Conservation (phyloP, 2,888 invertebrate species). For the Coremacera marginata region DNA sequence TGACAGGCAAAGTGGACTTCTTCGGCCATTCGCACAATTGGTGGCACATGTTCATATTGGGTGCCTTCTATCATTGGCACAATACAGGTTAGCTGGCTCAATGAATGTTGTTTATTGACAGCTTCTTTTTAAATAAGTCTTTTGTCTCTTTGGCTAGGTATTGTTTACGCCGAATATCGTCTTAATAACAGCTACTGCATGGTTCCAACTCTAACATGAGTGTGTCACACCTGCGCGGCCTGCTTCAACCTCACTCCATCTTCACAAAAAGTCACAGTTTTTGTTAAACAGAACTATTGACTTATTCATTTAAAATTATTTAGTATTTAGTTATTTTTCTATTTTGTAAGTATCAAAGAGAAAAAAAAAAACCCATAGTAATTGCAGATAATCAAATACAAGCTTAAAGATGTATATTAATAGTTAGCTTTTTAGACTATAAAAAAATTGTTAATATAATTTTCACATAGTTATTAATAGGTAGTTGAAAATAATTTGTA, state of each 20-base stretch:
- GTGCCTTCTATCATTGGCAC: conserved; percentile 95
- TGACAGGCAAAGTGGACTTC: conserved; percentile 89
- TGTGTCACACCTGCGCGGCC: not conserved
- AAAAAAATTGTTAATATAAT: no score
- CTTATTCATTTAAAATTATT: not conserved
- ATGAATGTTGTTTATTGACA: not conserved
- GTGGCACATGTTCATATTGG: conserved; percentile 94
- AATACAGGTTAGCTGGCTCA: conserved; percentile 69
- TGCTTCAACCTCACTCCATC: not conserved
- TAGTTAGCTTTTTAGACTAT: no score
- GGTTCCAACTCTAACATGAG: conserved; percentile 50
- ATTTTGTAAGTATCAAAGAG: not conserved
- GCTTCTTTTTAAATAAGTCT: not conserved
- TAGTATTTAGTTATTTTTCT: conserved; percentile 18
- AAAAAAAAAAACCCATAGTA: no score
- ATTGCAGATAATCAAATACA: no score
- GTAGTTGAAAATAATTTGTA: no score
- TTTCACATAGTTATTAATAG: no score
- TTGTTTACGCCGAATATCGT: conserved; percentile 64
- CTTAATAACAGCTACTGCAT: conserved; percentile 61
- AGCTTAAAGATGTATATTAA: no score
- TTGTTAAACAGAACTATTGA: not conserved
- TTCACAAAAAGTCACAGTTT: not conserved
- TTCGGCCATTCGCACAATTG: conserved; percentile 96
- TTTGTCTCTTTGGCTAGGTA: conserved; percentile 42